These are phyloP conservation scores for Drosophila insularis DNA, from an alignment of 1,140 invertebrate species.

Conservation along the genomic window DNA sequence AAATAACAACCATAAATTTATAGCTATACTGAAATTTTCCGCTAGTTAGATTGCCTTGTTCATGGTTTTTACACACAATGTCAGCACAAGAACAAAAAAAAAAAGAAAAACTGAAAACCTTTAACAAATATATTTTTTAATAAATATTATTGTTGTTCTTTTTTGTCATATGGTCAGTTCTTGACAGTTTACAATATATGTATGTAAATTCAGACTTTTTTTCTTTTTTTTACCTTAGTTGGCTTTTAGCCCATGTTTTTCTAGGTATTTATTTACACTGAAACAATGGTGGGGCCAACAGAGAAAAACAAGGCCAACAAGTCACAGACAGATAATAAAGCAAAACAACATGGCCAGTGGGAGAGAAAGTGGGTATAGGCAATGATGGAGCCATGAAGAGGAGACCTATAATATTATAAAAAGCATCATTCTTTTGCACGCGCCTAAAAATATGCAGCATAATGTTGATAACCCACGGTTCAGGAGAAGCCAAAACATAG, in stretches of 20 bases:
- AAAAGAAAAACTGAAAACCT: not conserved
- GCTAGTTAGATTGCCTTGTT: conserved; percentile 10
- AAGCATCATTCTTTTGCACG: conserved; percentile 18
- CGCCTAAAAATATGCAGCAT: conserved; percentile 56
- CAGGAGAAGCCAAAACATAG: not conserved
- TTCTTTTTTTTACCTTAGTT: not conserved
- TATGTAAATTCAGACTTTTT: conserved; percentile 22
- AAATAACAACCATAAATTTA: conserved; percentile 6
- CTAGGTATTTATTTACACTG: conserved; percentile 36
- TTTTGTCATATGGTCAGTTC: conserved; percentile 15
- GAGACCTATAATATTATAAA: conserved; percentile 49
- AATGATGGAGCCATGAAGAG: not conserved
- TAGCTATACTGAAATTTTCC: not conserved
- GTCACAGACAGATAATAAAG: conserved; percentile 67
- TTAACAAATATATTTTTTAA: conserved; percentile 37
- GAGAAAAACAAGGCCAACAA: conserved; percentile 50
- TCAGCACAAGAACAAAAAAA: not conserved
- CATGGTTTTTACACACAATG: not conserved
- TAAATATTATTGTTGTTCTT: conserved; percentile 36
- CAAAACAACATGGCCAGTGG: conserved; percentile 26
- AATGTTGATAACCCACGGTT: conserved; percentile 25
- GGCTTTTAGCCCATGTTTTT: conserved; percentile 13
- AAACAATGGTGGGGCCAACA: conserved; percentile 52
- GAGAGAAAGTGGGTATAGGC: not conserved
- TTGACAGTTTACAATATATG: conserved; percentile 43